Evolutionary conservation across 2,888 invertebrate species (phyloP).

Genomic region (Archips xylosteana): DNA sequence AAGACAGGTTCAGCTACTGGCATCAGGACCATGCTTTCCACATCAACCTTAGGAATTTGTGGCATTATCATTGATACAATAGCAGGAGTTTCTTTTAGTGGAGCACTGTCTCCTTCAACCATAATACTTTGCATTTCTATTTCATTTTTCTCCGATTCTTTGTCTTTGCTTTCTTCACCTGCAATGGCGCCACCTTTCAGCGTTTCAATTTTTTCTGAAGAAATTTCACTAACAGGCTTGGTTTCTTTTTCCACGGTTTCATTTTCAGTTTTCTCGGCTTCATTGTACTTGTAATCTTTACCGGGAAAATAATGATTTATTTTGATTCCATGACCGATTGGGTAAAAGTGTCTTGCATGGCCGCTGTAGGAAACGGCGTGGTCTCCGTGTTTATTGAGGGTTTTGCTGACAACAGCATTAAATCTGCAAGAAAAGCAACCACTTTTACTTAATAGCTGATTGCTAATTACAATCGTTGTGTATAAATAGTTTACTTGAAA

Average conservation of each 20-base stretch:
- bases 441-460: background rate
- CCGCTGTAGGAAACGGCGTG: conserved; percentile 70
- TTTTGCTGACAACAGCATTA: conserved; percentile 85
- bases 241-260: conserved; percentile 47
- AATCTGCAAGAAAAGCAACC: conserved; percentile 67
- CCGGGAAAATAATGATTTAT: conserved; percentile 75
- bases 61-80: conserved; percentile 53
- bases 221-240: conserved; percentile 57
- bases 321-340: conserved; percentile 69
- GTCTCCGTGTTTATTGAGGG: conserved; percentile 71
- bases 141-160: conserved; percentile 48
- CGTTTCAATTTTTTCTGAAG: conserved; percentile 44
- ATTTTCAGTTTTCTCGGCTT: conserved; percentile 44
- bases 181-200: conserved; percentile 48
- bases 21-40: conserved; percentile 43
- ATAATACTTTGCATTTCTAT: conserved; percentile 47
- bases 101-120: conserved; percentile 50
- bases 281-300: conserved; percentile 57
- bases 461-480: too few species aligned
- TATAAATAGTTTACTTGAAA: too few species aligned
- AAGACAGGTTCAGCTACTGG: background rate
- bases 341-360: conserved; percentile 70
- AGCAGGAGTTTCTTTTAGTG: conserved; percentile 54
- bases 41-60: conserved; percentile 38
- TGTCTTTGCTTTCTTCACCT: conserved; percentile 52